Base-by-base conservation (phyloP, 2,888 invertebrate species). In the Antheraea yamamai region DNA sequence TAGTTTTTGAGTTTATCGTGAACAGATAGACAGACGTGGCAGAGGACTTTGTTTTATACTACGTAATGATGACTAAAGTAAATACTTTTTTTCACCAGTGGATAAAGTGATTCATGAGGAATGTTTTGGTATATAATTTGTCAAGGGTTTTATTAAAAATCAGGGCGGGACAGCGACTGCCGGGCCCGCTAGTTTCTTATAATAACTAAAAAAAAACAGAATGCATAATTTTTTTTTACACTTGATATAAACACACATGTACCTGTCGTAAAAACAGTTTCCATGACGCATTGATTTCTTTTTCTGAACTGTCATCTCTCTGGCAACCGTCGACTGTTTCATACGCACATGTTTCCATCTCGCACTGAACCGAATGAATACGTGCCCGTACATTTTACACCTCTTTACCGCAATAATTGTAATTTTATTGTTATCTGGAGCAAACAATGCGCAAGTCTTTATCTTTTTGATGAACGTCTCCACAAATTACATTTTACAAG, bases 191-290 rank as follows among this genome's bases (percentile, higher is more conserved):
- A n/a, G n/a, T n/a, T 39, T 39, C 10, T 10, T 6, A 39, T 10
- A 39, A 8, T 39, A 39, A 39, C 39, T 39, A 6, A 0, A 39
- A 39, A 39, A 39, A 10, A 39, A 39, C 6, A 39, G 10, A 6
- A 39, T 6, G 6, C 39, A 39, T 8, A n/a, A 58, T n/a, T n/a
- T 7, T 10, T 6, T n/a, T n/a, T 18, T 4, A 58, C 0, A n/a
- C 58, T 4, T 58, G 8, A 8, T 10, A 0, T 26, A 10, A 64
- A 26, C 12, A 14, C 20, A 39, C 3, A 70, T 18, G 18, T 6
- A 85, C 84, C 78, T 85, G 85, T 81, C 84, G 81, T 6, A 80
- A 75, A 78, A 85, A 82, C 47, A 79, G 78, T 30, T 18, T 81
- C 81, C 82, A 79, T 8, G 80, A 74, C 30, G 74, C 73, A 66